Conservation (phyloP, 2,797 vertebrate genomes). For the Schizopygopsis pylzovi region DNA sequence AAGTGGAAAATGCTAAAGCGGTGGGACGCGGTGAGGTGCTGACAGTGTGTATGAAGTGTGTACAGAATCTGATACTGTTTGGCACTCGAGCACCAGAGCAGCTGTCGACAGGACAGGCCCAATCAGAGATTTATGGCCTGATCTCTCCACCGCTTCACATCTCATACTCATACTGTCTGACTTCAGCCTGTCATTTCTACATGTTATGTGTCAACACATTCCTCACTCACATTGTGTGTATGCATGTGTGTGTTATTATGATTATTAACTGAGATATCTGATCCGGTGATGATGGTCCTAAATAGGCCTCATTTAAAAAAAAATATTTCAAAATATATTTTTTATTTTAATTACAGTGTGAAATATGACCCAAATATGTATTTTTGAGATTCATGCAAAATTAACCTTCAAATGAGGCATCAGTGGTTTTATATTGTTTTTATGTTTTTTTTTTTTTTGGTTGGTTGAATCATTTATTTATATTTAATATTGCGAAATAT, state of each 20-base stretch:
- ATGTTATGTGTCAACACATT: neutral
- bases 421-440: neutral
- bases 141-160: neutral
- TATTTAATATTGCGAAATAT: too few relatives aligned
- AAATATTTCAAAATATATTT: neutral
- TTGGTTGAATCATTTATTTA: neutral
- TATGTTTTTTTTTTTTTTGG: neutral
- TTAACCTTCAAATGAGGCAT: neutral
- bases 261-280: neutral
- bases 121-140: slow-evolving; percentile 38
- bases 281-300: neutral
- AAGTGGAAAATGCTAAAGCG: neutral
- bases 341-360: neutral
- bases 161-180: slow-evolving; percentile 16
- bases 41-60: slow-evolving; percentile 73
- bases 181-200: too few relatives aligned
- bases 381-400: neutral
- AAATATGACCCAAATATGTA: neutral
- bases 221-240: neutral
- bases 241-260: neutral
- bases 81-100: slow-evolving; percentile 53
- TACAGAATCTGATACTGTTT: slow-evolving; percentile 67
- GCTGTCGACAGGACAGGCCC: slow-evolving; percentile 57
- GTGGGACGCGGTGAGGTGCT: slow-evolving; percentile 51
- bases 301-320: neutral